Base-by-base conservation (phyloP, 2,888 invertebrate genomes). In the Azorinus chamasolen region DNA sequence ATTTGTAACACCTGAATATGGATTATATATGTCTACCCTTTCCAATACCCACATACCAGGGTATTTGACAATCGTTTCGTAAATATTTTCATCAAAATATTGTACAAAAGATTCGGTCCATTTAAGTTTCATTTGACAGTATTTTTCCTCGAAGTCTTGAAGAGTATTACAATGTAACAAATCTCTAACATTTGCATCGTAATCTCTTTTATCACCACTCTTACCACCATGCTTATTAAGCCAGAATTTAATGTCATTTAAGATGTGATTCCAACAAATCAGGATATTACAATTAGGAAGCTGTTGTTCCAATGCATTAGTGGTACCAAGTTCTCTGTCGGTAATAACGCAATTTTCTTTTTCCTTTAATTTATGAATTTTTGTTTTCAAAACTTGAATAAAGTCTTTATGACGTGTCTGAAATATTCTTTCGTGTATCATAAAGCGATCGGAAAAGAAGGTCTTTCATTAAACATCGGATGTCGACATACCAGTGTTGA, bases 1-100 rank as follows among this genome's bases (percentile, higher is more conserved):
- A n/a, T 77, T 77, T 51, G 77, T 77, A 5, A 71, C 62, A 24
- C 71, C 71, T 0, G 76, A 76, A 51, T 70, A 76, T 4, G 53
- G 59, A 32, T 54, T 45, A 43, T 53, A 68, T 1, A 68, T 37
- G 16, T n/a, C n/a, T n/a, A n/a, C n/a, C n/a, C n/a, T 16, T 41
- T 68, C 68, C 20, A 74, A 32, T 2, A 68, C 51, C 68, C 62
- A 74, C 5, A 51, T 41, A 8, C n/a, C 74, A 6, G 63, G 5
- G 37, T 63, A 45, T 22, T 68, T 53, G 16, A 3, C 45, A 4
- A 68, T 51, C 5, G 57, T 54, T 5, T 37, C 10, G 8, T 37
- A 27, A 10, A 72, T 2, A 55, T 66, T 61, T 10, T 25, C 8
- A 2, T 74, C 63, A 46, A 74, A 74, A 57, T 74, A 74, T 12